Evolutionary conservation across 1,140 invertebrate species (phyloP).

Genomic region (Babylonia areolata): DNA sequence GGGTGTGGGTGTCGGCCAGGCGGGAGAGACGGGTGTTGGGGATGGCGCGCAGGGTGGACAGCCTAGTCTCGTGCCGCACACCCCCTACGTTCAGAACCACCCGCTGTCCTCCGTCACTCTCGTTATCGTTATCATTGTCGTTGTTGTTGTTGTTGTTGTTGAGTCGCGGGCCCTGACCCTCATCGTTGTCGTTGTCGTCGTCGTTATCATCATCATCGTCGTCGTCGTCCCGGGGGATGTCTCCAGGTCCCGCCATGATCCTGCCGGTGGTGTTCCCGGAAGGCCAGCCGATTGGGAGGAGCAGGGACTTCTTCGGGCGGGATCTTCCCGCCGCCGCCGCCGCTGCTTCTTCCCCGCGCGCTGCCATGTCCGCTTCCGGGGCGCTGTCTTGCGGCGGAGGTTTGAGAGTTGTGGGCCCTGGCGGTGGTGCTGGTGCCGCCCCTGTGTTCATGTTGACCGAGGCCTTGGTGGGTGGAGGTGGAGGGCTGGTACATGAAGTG

Average conservation of each 20-base stretch:
- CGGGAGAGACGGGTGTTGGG: conserved; percentile 71
- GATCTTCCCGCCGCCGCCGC: not conserved
- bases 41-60: conserved; percentile 77
- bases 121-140: not conserved
- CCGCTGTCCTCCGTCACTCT: conserved; percentile 48
- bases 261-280: not conserved
- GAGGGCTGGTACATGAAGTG: no score
- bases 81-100: conserved; percentile 98
- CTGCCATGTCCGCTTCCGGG: not conserved
- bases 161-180: conserved; percentile 11
- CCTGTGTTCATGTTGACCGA: not conserved
- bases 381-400: not conserved
- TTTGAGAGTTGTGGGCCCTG: not conserved
- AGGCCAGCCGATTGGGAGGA: not conserved
- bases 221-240: not conserved
- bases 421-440: not conserved
- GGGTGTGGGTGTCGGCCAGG: conserved; percentile 62
- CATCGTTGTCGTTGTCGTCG: conserved; percentile 7
- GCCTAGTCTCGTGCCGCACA: conserved; percentile 96
- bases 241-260: not conserved
- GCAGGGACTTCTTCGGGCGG: not conserved
- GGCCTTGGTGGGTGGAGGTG: no score
- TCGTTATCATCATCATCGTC: not conserved
- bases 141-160: not conserved
- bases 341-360: not conserved